Base-by-base conservation (phyloP, 2,113 vertebrate species). In the Herpailurus yagouaroundi region DNA sequence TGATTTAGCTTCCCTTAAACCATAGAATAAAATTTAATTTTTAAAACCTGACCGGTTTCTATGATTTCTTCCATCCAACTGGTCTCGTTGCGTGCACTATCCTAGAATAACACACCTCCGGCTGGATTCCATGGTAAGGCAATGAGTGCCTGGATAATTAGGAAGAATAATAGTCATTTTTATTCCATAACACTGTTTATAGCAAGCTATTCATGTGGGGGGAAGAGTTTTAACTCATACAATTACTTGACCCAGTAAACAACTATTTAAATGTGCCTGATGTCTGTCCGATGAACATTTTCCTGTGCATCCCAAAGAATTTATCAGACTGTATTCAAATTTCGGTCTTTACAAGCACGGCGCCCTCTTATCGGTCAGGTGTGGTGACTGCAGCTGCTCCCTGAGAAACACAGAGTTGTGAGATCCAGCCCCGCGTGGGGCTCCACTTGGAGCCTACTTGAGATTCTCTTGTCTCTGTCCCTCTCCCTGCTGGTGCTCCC, bases 321-420 rank as follows among this genome's bases (percentile, higher is more conserved):
- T 23, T 19, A 52, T 36, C 7, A 11, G 11, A 10, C 0, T 3
- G 33, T 3, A 3, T 5, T 13, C 13, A 6, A 2, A 36, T 36
- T 19, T 74, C 1, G 0, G 7, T n/a, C n/a, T 64, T 82, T 48
- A 7, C 16, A 15, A 5, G 5, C 16, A 8, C 0, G 0, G 1
- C 2, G 4, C 29, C 60, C 9, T 4, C 2, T 36, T 71, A 7
- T 11, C 77, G 38, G 0, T 15, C 7, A 1, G 15, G 1, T 10
- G 15, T 21, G 29, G 14, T 50, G 50, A 50, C 50, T 50, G 50
- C 50, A 50, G 50, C 50, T 50, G 11, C 50, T 50, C 50, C 13
- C 50, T 50, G 11, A 50, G 50, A 50, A 50, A 50, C 19, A 21
- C 57, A 60, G 21, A 60, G 57, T 23, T 60, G 57, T 60, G 57